Base-by-base conservation (phyloP, 2,888 invertebrate genomes). In the Tetragonisca angustula region DNA sequence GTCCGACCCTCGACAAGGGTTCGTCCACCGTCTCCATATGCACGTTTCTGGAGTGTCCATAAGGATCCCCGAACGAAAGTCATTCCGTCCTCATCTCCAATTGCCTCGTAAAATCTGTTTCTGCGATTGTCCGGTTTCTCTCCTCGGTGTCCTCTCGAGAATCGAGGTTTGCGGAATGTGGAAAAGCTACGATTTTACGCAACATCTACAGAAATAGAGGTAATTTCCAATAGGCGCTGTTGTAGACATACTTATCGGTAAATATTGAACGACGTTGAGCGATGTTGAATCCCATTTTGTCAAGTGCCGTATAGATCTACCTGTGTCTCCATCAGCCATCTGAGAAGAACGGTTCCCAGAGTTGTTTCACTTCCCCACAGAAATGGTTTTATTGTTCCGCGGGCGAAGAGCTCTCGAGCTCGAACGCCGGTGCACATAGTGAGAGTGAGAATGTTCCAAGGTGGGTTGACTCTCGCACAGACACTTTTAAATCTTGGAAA, bases 1-100 rank as follows among this genome's bases (percentile, higher is more conserved):
- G 91, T 92, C 91, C 91, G 87, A 84, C 86, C 81, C 90, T 90
- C 88, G 89, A 32, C 32, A 32, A 90, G 91, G 90, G 88, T 90
- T 89, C 88, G 86, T 85, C 80, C 85, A 77, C 80, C 83, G 68
- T 72, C 83, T 83, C 83, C 81, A 56, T 83, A 81, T 84, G 87
- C 83, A 84, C 54, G 79, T 54, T 73, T 73, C 71, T 59, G 11
- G 11, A 81, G 59, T 64, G 43, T 9, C 43, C 43, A 9, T 21
- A 82, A 87, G 80, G 73, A 85, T 77, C 72, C 36, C 59, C 65
- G 70, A 72, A 84, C 73, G 24, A 81, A 83, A 85, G 43, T 85
- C 85, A 81, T 75, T 59, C 77, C 56, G 52, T 27, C 36, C 69
- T 9, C 17, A 50, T 62, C 21, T 64, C 59, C 59, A 32, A 70